Evolutionary conservation across 2,888 invertebrate genomes (phyloP), one percentile per base, ranked within the genome.

Genomic region (Anorthoa munda): DNA sequence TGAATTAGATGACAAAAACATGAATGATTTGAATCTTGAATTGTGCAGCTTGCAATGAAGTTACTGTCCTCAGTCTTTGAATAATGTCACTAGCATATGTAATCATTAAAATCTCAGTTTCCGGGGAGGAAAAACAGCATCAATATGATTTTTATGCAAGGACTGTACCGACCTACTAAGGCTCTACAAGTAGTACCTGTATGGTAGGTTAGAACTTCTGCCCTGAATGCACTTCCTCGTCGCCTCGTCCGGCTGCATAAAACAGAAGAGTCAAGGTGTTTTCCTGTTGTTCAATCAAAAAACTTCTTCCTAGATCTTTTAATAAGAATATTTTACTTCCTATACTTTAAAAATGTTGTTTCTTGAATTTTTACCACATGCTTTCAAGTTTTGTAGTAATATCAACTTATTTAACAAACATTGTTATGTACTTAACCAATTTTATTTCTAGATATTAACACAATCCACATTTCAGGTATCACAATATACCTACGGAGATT

Each of bases 231-330:
- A 81, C 72, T 84, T 85, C 85, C 84, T 77, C 12, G 31, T 64
- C 65, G 39, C 51, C 72, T 79, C 78, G 81, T 74, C 66, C 53
- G n/a, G n/a, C 21, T 72, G 67, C 66, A 75, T 75, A 75, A 75
- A 80, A 82, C 64, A 81, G 69, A 83, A 66, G 72, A 68, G 13
- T 66, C 85, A 85, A 85, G 84, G 85, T 70, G 13, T 73, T 83
- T 85, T 83, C 84, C 84, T 84, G 82, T 82, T 82, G 56, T 58
- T 61, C 12, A 80, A 60, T 79, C 26, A 18, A 82, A 18, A 82
- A 82, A 67, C 55, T 69, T 68, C 65, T 81, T 83, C 76, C 75
- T 84, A 63, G 18, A 73, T 31, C 23, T 69, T 66, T 59, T 75
- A 75, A 64, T 75, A 66, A 72, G 18, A 68, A 66, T 72, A 51